Evolutionary conservation across 2,888 invertebrate genomes (phyloP), one percentile per base, ranked within the genome.

Genomic region (Allacma fusca): DNA sequence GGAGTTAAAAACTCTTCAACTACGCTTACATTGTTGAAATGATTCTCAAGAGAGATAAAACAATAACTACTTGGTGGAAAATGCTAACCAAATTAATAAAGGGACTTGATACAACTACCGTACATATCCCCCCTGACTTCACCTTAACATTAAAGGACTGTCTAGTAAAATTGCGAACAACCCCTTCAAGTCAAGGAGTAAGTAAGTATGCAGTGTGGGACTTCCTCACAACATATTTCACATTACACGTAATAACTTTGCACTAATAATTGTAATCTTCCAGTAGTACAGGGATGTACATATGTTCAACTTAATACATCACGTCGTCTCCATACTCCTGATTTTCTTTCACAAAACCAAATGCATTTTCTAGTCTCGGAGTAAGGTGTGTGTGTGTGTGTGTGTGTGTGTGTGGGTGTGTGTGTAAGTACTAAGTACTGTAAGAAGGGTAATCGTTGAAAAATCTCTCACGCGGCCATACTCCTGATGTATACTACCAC

Each of bases 71-170:
- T 29, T 78, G 65, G 79, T 81, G 79, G 81, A 81, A 81, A 81
- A 81, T 79, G 79, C 78, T 78, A 79, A 80, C 78, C 75, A 81
- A 81, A 81, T 81, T 79, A 78, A 77, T 77, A 79, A 77, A 79
- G 74, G 57, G 23, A 62, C 24, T 24, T 24, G 23, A 62, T 62
- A 57, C 4, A 9, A 21, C 5, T 7, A 16, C 5, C 2, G n/a
- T 57, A 57, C 57, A 57, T 21, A n/a, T n/a, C n/a, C n/a, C n/a
- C n/a, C 59, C 40, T 13, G 5, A 40, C 40, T 34, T 34, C 34
- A 34, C 34, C 34, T 34, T 34, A 34, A 34, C 34, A 34, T 34
- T 34, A n/a, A n/a, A n/a, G n/a, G n/a, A n/a, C n/a, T n/a, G 34
- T 34, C 34, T 34, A n/a, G n/a, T n/a, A n/a, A n/a, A n/a, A n/a